These are phyloP conservation scores for Mastomys natalensis DNA, from an alignment of 2,113 vertebrate species.

Conservation along the genomic window DNA sequence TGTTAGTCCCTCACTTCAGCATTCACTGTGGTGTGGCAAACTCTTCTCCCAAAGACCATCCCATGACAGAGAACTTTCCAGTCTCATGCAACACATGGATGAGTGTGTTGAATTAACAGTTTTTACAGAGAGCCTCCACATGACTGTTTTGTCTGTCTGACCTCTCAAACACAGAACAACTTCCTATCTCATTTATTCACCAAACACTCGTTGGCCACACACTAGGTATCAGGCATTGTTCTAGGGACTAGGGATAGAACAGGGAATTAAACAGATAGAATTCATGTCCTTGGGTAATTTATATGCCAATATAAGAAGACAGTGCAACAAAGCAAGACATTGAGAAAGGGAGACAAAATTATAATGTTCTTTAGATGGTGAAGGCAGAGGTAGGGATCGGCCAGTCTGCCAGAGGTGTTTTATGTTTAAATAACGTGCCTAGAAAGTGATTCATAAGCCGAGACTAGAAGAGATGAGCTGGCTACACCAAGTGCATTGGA, in stretches of 20 bases:
- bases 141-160: not conserved
- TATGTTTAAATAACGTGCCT: not conserved
- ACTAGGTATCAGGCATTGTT: not conserved
- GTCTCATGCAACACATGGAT: not conserved
- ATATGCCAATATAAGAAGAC: not conserved
- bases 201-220: not conserved
- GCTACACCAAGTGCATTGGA: not conserved
- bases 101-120: not conserved
- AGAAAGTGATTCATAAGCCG: not conserved
- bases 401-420: not conserved
- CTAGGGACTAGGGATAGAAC: not conserved
- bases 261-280: not conserved
- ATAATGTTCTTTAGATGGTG: not conserved
- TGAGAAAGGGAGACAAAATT: not conserved
- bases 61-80: not conserved
- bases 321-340: not conserved
- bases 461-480: not conserved
- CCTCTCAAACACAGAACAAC: not conserved
- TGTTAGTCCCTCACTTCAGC: fast-evolving
- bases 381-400: not conserved
- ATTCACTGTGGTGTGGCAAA: not conserved
- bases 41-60: too few relatives aligned
- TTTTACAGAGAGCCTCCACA: not conserved
- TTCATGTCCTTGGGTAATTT: not conserved
- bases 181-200: not conserved